Evolutionary conservation across 1,140 invertebrate species (phyloP).

Genomic region (Hyles vespertilio): DNA sequence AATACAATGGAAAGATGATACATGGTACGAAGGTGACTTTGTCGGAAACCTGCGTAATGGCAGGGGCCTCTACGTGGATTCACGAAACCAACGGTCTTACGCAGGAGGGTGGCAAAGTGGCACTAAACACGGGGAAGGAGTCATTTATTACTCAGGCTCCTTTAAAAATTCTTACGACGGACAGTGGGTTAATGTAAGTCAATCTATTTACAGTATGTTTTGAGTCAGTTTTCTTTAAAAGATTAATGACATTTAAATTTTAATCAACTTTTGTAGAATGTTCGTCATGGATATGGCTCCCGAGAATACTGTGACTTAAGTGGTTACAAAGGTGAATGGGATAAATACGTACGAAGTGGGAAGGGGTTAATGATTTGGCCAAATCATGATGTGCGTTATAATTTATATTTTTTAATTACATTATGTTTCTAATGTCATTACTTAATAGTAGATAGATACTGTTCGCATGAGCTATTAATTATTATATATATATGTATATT

Average conservation of each 20-base stretch:
- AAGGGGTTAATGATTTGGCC: slow-evolving; percentile 76
- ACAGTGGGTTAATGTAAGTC: slow-evolving; percentile 59
- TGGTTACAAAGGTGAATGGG: slow-evolving; percentile 77
- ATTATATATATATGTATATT: too few species aligned
- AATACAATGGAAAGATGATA: slow-evolving; percentile 73
- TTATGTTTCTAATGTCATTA: neutral
- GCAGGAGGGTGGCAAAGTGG: slow-evolving; percentile 72
- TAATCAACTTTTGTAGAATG: slow-evolving; percentile 42
- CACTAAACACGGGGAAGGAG: slow-evolving; percentile 68
- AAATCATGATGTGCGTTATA: slow-evolving; percentile 73
- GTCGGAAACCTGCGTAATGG: slow-evolving; percentile 75
- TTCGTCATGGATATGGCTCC: slow-evolving; percentile 70
- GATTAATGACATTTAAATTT: neutral
- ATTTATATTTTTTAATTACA: neutral
- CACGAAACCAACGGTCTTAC: slow-evolving; percentile 66
- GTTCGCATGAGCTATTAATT: too few species aligned
- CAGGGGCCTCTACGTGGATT: slow-evolving; percentile 71
- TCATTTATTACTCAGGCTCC: slow-evolving; percentile 46
- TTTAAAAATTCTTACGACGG: slow-evolving; percentile 57
- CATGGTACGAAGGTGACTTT: slow-evolving; percentile 77
- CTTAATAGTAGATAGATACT: neutral
- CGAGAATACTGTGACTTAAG: slow-evolving; percentile 65
- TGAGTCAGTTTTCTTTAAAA: slow-evolving; percentile 42
- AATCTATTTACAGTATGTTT: slow-evolving; percentile 3
- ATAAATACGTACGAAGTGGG: slow-evolving; percentile 66